These are phyloP conservation scores for Eriocheir sinensis DNA, from an alignment of 1,140 invertebrate species.

Conservation along the genomic window DNA sequence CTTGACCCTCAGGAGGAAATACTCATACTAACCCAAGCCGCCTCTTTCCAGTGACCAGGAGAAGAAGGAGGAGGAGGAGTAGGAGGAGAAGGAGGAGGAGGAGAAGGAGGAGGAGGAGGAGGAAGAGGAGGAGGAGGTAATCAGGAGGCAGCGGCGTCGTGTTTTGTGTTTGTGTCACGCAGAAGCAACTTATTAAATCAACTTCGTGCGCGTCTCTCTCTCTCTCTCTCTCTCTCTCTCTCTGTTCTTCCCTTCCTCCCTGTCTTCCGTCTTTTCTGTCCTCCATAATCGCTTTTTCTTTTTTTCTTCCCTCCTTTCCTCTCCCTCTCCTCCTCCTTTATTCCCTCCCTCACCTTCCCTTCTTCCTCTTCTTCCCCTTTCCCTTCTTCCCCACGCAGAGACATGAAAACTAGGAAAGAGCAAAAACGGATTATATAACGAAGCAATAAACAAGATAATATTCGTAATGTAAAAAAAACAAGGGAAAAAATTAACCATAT, in stretches of 20 bases:
- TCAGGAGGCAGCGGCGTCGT: neutral
- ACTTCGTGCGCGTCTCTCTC: neutral
- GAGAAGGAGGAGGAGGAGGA: constrained; percentile 19
- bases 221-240: neutral
- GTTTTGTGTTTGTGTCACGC: constrained; percentile 1
- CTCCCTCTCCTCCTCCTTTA: no score
- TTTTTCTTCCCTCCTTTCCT: no score
- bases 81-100: constrained; percentile 19
- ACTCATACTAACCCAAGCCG: neutral
- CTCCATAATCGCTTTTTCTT: no score
- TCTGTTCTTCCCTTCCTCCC: neutral
- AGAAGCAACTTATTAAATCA: constrained; percentile 26
- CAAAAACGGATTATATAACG: no score
- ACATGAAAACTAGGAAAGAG: no score
- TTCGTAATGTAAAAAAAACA: no score
- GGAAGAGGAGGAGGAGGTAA: neutral
- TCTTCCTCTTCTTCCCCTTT: no score
- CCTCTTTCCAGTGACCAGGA: neutral
- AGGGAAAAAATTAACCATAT: no score
- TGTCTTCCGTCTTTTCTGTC: no score
- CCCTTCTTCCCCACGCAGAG: no score
- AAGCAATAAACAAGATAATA: no score
- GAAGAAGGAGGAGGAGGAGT: constrained; percentile 9
- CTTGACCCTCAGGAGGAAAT: constrained; percentile 2
- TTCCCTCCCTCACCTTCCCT: no score